These are phyloP conservation scores for Drosophila arizonae DNA, from an alignment of 1,140 invertebrate genomes.

Conservation along the genomic window DNA sequence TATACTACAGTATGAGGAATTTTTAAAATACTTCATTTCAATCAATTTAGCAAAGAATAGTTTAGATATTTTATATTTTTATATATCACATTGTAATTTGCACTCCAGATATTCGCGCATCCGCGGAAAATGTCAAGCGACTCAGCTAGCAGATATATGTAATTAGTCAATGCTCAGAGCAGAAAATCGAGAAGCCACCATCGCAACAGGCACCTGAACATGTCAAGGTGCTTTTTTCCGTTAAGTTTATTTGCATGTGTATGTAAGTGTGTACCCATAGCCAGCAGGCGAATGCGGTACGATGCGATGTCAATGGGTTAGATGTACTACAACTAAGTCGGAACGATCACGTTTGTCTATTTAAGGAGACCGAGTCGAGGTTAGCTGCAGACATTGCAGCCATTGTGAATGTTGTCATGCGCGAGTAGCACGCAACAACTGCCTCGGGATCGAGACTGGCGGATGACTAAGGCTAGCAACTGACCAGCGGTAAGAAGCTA, in stretches of 20 bases:
- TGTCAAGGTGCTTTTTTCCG: slow-evolving; percentile 64
- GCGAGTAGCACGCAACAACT: not conserved
- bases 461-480: slow-evolving; percentile 28
- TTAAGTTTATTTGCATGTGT: slow-evolving; percentile 13
- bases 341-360: slow-evolving; percentile 39
- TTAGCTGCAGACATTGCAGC: slow-evolving; percentile 51
- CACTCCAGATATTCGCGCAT: slow-evolving; percentile 4
- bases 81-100: no score
- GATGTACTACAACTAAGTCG: slow-evolving; percentile 49
- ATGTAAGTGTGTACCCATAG: slow-evolving; percentile 6
- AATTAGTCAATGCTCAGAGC: slow-evolving; percentile 60
- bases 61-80: no score
- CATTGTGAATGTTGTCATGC: slow-evolving; percentile 34
- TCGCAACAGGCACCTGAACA: slow-evolving; percentile 65
- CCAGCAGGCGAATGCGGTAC: not conserved
- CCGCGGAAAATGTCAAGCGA: slow-evolving; percentile 56
- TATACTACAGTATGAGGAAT: no score
- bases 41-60: no score
- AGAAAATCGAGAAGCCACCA: slow-evolving; percentile 17
- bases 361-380: slow-evolving; percentile 25
- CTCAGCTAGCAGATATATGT: slow-evolving; percentile 52
- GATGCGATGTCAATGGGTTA: slow-evolving; percentile 28
- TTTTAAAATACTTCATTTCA: no score
- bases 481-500: slow-evolving; percentile 6
- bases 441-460: not conserved